A percentile compares a stretch with the other conserved stretches of the same genome.
These are phyloP conservation scores for Drosophila niveifrons DNA, from an alignment of 2,888 invertebrate species.

Conservation along the genomic window DNA sequence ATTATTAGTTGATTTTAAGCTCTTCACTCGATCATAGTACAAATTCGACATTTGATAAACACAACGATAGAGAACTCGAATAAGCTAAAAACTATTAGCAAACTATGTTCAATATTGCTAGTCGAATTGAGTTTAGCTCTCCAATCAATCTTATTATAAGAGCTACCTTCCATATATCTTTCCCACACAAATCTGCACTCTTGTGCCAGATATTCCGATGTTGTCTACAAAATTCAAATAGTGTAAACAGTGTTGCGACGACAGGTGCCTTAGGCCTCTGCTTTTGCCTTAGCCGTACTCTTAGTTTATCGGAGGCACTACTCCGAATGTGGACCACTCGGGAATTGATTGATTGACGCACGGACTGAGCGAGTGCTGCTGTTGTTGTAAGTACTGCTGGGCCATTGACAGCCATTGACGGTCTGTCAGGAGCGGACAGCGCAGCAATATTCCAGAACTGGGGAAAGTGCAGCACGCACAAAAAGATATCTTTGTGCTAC, in stretches of 20 bases:
- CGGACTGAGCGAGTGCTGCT: slow-evolving; percentile 21
- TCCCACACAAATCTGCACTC: neutral
- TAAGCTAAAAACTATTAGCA: too few species aligned
- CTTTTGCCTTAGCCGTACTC: too few species aligned
- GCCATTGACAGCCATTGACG: slow-evolving; percentile 59
- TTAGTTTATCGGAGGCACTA: neutral
- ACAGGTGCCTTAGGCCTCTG: slow-evolving; percentile 10
- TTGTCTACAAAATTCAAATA: neutral
- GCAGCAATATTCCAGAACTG: slow-evolving; percentile 16
- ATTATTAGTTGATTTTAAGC: too few species aligned
- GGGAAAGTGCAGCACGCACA: neutral
- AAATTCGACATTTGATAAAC: too few species aligned
- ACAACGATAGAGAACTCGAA: too few species aligned
- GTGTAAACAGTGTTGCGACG: neutral
- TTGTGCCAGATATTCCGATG: neutral
- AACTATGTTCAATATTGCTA: too few species aligned
- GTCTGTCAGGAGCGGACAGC: slow-evolving; percentile 35
- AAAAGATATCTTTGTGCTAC: neutral
- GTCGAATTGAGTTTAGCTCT: too few species aligned
- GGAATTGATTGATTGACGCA: slow-evolving; percentile 44
- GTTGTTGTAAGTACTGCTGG: slow-evolving; percentile 16
- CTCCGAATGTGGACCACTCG: slow-evolving; percentile 11
- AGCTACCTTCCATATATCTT: too few species aligned
- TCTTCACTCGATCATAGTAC: too few species aligned
- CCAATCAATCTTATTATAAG: too few species aligned